Conservation (phyloP, 2,113 vertebrate species). For the Seriola dumerili region DNA sequence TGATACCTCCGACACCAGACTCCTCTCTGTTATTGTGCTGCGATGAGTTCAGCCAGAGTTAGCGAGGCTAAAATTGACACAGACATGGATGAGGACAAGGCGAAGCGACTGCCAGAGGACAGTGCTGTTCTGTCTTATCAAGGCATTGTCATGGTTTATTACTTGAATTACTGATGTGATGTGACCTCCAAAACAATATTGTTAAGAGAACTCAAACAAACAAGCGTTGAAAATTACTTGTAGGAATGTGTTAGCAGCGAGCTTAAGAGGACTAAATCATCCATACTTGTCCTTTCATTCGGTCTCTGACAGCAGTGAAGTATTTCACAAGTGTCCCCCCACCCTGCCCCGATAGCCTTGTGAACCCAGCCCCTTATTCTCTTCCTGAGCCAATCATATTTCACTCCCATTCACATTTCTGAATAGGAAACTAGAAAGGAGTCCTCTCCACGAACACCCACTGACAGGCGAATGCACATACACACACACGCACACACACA, state of each 20-base stretch:
- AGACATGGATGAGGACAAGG: conserved; percentile 19
- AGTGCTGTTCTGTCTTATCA: conserved; percentile 15
- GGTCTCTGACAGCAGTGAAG: conserved; percentile 50
- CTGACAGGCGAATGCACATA: conserved; percentile 40
- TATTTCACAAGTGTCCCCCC: conserved; percentile 56
- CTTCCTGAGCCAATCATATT: conserved; percentile 79
- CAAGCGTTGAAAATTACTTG: conserved; percentile 10
- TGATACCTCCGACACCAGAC: conserved; percentile 38
- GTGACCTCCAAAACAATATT: conserved; percentile 5
- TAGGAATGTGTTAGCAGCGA: conserved; percentile 25
- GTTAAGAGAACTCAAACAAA: conserved; percentile 18
- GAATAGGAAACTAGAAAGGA: conserved; percentile 75
- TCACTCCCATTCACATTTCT: conserved; percentile 76
- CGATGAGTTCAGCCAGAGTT: conserved; percentile 57
- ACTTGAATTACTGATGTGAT: conserved; percentile 12
- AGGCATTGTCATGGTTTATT: conserved; percentile 23
- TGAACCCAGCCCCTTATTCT: conserved; percentile 77
- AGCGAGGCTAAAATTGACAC: conserved; percentile 41
- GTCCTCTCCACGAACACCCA: conserved; percentile 65
- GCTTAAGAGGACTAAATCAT: conserved; percentile 47
- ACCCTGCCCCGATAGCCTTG: conserved; percentile 71
- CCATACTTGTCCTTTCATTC: conserved; percentile 47
- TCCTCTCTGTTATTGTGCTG: conserved; percentile 1
- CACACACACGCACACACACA: conserved; percentile 43
- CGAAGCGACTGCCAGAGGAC: conserved; percentile 26